Evolutionary conservation across 2,888 invertebrate genomes (phyloP), one percentile per base, ranked within the genome.

Genomic region (Lepidocyrtinus sp.): DNA sequence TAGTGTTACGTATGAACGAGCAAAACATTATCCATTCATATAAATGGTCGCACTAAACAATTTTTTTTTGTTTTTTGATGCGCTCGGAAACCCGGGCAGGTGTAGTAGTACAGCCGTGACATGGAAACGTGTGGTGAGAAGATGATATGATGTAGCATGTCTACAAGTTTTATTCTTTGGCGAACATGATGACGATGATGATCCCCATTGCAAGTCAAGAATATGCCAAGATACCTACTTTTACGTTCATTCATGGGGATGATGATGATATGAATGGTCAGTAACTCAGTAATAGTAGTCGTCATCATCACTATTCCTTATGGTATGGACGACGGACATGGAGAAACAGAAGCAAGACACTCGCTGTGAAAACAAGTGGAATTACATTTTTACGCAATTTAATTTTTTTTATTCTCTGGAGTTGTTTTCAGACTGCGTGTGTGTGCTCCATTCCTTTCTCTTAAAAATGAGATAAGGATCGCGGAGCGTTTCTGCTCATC

Each of bases 191-290:
- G 50, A 50, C 17, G 50, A 7, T 50, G 5, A 12, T 50, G 50
- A 50, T 50, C 2, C 12, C 5, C 36, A 36, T 36, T 36, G 36
- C 36, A 36, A n/a, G n/a, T n/a, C n/a, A n/a, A n/a, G n/a, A n/a
- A n/a, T n/a, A 36, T 36, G 36, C 36, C 36, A 36, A 7, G 36
- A 36, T 50, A 17, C 50, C 15, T 50, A 50, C 50, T 50, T 36
- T 12, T 36, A 50, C 50, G 50, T 62, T 63, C 27, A 62, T 69
- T 70, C 72, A 72, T 19, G 36, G 75, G 75, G 64, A 69, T 55
- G 67, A 46, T 26, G 25, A 69, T 69, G 55, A 25, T 69, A 46
- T 17, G 36, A 12, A 36, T 36, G 12, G 36, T 5, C 36, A 36
- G 5, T 50, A n/a, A n/a, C n/a, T n/a, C n/a, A n/a, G n/a, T n/a